These are phyloP conservation scores for Athene cunicularia DNA, from an alignment of 2,113 vertebrate genomes.

Conservation along the genomic window DNA sequence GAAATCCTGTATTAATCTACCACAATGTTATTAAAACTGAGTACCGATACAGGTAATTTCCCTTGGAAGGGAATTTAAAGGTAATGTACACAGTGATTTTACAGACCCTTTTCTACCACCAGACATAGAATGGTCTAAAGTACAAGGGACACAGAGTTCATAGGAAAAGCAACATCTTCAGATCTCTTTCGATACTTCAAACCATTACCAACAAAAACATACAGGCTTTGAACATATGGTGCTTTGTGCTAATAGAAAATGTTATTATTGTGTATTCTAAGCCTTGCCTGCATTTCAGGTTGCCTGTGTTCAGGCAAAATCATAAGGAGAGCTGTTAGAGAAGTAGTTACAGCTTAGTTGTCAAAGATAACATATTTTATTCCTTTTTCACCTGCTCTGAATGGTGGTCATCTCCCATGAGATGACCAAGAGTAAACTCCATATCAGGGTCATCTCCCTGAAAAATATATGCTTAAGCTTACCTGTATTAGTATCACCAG, in stretches of 20 bases:
- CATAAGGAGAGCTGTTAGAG: not conserved
- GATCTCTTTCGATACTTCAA: not conserved
- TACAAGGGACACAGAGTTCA: not conserved
- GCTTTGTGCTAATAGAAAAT: not conserved
- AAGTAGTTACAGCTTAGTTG: not conserved
- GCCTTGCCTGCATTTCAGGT: not conserved
- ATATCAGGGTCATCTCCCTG: not conserved
- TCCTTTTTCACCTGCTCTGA: not conserved
- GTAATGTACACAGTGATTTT: not conserved
- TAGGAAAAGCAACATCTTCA: not conserved
- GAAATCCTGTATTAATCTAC: not conserved
- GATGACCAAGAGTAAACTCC: not conserved
- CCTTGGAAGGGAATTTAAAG: not conserved
- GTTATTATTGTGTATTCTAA: not conserved
- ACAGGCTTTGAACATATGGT: not conserved
- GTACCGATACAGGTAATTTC: not conserved
- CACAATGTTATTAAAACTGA: not conserved
- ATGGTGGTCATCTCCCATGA: accelerated
- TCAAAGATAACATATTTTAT: not conserved
- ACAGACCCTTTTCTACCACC: not conserved
- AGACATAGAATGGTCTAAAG: not conserved
- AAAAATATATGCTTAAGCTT: not conserved
- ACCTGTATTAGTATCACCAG: not conserved
- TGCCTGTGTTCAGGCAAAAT: not conserved
- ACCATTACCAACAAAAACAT: not conserved